Percentiles rank a stretch among this genome's conserved stretches.
Evolutionary conservation across 92 coral and sea anemone species (phyloP).

Genomic region (Phymanthus crucifer): DNA sequence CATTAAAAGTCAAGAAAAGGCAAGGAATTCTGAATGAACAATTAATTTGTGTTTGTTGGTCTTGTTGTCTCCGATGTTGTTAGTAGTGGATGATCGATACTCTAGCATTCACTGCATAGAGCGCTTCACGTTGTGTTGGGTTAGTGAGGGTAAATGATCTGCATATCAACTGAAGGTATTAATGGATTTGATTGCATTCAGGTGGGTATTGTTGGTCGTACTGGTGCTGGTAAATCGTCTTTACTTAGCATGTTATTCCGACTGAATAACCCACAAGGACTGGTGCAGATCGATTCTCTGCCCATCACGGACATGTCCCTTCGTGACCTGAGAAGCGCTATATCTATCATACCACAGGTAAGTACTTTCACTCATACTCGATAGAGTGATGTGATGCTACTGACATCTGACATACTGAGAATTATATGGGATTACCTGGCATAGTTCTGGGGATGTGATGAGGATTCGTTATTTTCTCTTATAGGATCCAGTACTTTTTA

Average conservation of each 20-base stretch:
- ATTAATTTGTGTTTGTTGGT: neutral
- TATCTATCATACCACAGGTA: slow-evolving; percentile 96
- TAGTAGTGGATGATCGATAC: too few relatives aligned
- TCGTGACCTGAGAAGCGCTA: slow-evolving; percentile 73
- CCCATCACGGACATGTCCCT: slow-evolving; percentile 78
- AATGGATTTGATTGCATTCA: slow-evolving; percentile 7
- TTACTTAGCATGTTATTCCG: slow-evolving; percentile 82
- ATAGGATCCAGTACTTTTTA: slow-evolving; percentile 89
- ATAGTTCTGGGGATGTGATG: too few relatives aligned
- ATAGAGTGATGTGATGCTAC: neutral
- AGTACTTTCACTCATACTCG: neutral
- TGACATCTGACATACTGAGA: too few relatives aligned
- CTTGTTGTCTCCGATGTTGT: too few relatives aligned
- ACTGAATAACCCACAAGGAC: slow-evolving; percentile 84
- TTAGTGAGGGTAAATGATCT: too few relatives aligned
- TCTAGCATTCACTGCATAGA: too few relatives aligned
- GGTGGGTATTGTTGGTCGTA: slow-evolving; percentile 95
- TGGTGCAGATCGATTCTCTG: slow-evolving; percentile 77
- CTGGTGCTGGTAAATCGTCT: slow-evolving; percentile 97
- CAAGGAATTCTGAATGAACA: slow-evolving; percentile 3
- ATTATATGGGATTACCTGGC: neutral
- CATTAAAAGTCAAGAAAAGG: slow-evolving; percentile 89
- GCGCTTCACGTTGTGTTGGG: too few relatives aligned
- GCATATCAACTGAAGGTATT: too few relatives aligned
- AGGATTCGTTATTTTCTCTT: neutral